Conservation (phyloP, 2,113 vertebrate species). For the Tupaia tana region DNA sequence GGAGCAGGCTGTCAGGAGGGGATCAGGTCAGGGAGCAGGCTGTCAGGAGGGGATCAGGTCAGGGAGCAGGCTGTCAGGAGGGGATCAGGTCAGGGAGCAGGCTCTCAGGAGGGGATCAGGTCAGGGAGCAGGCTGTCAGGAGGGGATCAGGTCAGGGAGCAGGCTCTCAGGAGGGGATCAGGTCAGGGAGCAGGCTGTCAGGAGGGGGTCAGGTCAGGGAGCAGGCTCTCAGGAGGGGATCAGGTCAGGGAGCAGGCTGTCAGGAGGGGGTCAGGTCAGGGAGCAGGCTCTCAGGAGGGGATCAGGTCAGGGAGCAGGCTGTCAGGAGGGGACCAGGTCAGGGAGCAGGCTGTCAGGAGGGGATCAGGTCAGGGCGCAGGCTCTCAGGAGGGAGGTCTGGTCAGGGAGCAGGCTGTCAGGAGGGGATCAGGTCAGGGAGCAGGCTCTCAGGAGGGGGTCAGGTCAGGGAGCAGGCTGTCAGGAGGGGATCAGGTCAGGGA, state of each 20-base stretch:
- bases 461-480: not conserved
- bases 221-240: not conserved
- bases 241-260: conserved; percentile 8
- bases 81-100: not conserved
- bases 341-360: not conserved
- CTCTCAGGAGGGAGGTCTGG: not conserved
- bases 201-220: not conserved
- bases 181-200: not conserved
- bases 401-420: conserved; percentile 2
- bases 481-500: not conserved
- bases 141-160: not conserved
- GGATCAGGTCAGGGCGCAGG: not conserved
- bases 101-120: not conserved
- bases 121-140: not conserved
- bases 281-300: not conserved
- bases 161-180: not conserved
- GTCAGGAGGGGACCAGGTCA: not conserved
- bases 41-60: not conserved
- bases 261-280: not conserved
- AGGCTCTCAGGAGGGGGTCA: not conserved
- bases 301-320: conserved; percentile 12
- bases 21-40: conserved; percentile 21
- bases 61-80: not conserved
- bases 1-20: not conserved
- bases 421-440: not conserved